A percentile compares a stretch with the other conserved stretches of the same genome.
Evolutionary conservation across 2,888 invertebrate genomes (phyloP).

Genomic region (Tetranychus piercei): DNA sequence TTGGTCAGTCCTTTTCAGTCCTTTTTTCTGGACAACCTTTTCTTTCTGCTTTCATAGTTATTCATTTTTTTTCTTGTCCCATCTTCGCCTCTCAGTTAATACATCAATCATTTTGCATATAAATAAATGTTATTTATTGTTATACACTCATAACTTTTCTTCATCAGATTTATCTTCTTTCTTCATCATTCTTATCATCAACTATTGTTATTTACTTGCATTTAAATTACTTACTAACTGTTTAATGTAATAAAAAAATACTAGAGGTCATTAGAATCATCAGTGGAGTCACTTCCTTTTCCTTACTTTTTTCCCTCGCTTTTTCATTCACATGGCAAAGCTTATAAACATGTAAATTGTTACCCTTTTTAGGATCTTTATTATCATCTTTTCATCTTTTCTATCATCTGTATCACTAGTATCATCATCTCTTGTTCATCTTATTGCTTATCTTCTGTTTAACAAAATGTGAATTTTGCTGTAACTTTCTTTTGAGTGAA

Average conservation of each 20-base stretch:
- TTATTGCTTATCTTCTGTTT: background rate
- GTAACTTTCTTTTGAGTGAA: background rate
- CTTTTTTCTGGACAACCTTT: too few species aligned
- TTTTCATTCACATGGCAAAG: slow-evolving; percentile 4
- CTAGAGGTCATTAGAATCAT: background rate
- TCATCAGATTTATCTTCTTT: background rate
- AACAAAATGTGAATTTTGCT: background rate
- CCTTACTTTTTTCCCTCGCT: background rate
- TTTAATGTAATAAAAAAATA: background rate
- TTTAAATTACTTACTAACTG: background rate
- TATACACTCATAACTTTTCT: background rate
- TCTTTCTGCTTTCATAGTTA: too few species aligned
- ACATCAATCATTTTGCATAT: too few species aligned
- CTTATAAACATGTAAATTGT: slow-evolving; percentile 1
- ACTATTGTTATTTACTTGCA: background rate
- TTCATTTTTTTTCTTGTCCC: background rate
- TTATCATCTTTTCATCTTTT: slow-evolving; percentile 4
- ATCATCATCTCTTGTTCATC: background rate
- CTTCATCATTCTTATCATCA: background rate
- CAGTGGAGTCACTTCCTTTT: background rate
- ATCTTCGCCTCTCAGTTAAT: background rate
- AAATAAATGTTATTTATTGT: too few species aligned
- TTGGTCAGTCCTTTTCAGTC: background rate
- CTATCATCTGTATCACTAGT: background rate
- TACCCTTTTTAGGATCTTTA: background rate